phyloP scores from a whole-genome alignment of 2,113 vertebrate species.

The Peromyscus polionotus region DNA sequence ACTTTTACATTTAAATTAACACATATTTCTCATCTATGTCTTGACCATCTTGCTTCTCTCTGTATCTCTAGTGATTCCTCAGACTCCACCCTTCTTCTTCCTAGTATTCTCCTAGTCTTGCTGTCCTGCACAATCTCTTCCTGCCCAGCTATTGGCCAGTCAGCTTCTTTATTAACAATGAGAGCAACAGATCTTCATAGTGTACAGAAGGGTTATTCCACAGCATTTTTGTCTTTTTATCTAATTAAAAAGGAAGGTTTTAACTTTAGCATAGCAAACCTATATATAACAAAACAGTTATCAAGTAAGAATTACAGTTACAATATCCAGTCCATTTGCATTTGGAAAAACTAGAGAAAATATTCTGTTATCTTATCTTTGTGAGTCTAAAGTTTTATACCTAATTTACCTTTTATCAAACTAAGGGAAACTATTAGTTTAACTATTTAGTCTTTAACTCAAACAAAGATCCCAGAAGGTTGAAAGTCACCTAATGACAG shows the following conservation, averaged over 20 bases:
- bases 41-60: neutral
- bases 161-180: neutral
- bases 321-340: neutral
- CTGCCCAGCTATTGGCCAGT: neutral
- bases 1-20: neutral
- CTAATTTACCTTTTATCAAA: neutral
- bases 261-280: neutral
- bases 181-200: neutral
- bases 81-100: neutral
- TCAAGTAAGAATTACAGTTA: neutral
- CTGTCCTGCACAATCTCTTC: neutral
- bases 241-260: neutral
- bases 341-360: neutral
- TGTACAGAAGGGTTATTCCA: neutral
- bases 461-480: neutral
- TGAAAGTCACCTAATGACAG: neutral
- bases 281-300: neutral
- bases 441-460: neutral
- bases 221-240: neutral
- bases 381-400: neutral
- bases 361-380: neutral
- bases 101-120: neutral
- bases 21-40: neutral
- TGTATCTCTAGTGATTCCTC: neutral
- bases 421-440: neutral